Percentiles rank a stretch among this genome's conserved stretches.
These are phyloP conservation scores for Brachyistius frenatus DNA, from an alignment of 2,113 vertebrate species.

Conservation along the genomic window DNA sequence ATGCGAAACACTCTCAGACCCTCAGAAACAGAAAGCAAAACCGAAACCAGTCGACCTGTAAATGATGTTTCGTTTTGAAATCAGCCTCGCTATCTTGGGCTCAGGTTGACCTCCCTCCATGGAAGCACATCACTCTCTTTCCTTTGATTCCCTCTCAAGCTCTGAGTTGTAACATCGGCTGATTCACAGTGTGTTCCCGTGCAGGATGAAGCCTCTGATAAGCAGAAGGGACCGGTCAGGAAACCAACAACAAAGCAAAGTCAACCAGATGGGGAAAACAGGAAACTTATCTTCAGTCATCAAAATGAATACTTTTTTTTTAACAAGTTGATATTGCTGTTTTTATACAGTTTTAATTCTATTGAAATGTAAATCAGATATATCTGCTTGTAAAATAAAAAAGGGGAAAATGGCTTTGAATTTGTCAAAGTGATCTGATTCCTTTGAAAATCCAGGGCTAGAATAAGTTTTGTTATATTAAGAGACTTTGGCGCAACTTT, in stretches of 20 bases:
- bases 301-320: background rate
- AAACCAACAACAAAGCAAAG: constrained; percentile 16
- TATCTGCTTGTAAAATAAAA: background rate
- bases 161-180: constrained; percentile 9
- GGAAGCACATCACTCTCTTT: constrained; percentile 14
- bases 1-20: constrained; percentile 23
- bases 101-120: constrained; percentile 17
- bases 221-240: background rate
- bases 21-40: background rate
- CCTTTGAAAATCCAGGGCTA: constrained; percentile 5
- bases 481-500: constrained; percentile 26
- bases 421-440: constrained; percentile 28
- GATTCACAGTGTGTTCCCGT: constrained; percentile 18
- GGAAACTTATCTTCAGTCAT: background rate
- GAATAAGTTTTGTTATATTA: constrained; percentile 8
- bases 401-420: background rate
- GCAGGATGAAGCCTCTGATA: constrained; percentile 18
- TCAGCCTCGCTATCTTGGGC: constrained; percentile 38
- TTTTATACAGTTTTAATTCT: constrained; percentile 29
- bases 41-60: constrained; percentile 42
- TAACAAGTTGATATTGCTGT: too few relatives aligned
- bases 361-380: constrained; percentile 37
- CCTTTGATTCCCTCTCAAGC: constrained; percentile 9
- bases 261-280: too few relatives aligned
- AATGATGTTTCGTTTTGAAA: constrained; percentile 45